Evolutionary conservation across 2,113 vertebrate genomes (phyloP), one percentile per base, ranked within the genome.

Genomic region (Octodon degus): DNA sequence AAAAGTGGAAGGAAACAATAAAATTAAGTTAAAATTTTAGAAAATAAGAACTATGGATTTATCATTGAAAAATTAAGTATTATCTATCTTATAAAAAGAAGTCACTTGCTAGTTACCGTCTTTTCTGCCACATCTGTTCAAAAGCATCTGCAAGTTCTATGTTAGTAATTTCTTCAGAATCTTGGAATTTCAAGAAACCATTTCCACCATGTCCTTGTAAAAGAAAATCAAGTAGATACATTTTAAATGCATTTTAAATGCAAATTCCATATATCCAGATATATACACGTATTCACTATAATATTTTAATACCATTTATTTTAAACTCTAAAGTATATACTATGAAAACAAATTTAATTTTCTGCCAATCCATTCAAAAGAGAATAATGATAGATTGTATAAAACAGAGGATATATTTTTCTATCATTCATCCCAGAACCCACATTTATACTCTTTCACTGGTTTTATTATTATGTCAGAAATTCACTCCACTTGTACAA

Each of bases 91-190:
- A 87, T 55, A 70, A 96, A 96, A 95, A 95, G 27, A 80, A 91
- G n/a, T 47, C 27, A 85, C 60, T 87, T 88, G 50, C 50, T 94
- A 96, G 95, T 98, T 97, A 99, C 99, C 99, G 99, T 98, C 99
- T 99, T 98, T 99, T 99, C 98, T 99, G 99, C 99, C 99, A 99
- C 99, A 99, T 99, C 98, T 99, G 99, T 97, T 99, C 99, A 98
- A 99, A 99, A 25, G 99, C 99, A 95, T 99, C 99, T 2, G 99
- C 99, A 96, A 99, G 99, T 93, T 99, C 99, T 97, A 99, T 99
- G 81, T 99, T 99, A 94, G 99, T 99, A 88, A 99, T 99, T 99
- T 99, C 99, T 98, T 99, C 99, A 25, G 99, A 99, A 98, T 99
- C 99, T 97, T 99, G 99, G 98, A 99, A 99, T 98, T 99, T 99